These are phyloP conservation scores for Dryas iulia DNA, from an alignment of 1,140 invertebrate species.

Conservation along the genomic window DNA sequence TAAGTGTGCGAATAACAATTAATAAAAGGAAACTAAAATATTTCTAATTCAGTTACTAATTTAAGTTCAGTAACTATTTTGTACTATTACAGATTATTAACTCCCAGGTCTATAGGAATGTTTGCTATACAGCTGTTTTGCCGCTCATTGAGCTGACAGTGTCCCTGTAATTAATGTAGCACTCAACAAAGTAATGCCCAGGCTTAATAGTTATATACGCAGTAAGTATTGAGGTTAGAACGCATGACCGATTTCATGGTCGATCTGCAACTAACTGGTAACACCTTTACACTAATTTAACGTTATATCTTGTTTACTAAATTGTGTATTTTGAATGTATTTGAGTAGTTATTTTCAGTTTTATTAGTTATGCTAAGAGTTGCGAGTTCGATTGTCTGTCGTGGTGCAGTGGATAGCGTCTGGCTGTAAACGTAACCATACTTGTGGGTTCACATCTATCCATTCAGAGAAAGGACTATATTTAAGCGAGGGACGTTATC, in stretches of 20 bases:
- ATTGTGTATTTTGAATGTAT: too few species aligned
- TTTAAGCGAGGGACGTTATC: too few species aligned
- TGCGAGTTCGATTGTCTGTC: too few species aligned
- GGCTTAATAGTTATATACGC: slow-evolving; percentile 1
- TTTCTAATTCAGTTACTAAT: too few species aligned
- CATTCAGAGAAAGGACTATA: too few species aligned
- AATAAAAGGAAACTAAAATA: too few species aligned
- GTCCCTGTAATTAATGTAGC: slow-evolving; percentile 27
- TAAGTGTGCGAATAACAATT: too few species aligned
- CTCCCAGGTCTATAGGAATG: slow-evolving; percentile 53
- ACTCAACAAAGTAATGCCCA: slow-evolving; percentile 5
- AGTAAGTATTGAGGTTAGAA: not conserved
- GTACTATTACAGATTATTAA: slow-evolving; percentile 50
- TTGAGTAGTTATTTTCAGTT: too few species aligned
- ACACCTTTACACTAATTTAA: not conserved
- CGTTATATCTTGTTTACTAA: not conserved
- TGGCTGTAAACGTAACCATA: too few species aligned
- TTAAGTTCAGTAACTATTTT: slow-evolving; percentile 56
- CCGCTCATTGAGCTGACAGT: slow-evolving; percentile 38
- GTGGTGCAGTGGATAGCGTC: too few species aligned
- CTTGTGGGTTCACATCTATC: too few species aligned
- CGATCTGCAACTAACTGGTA: not conserved
- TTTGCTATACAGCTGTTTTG: slow-evolving; percentile 42
- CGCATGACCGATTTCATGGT: not conserved
- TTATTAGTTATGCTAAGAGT: too few species aligned